Conservation (phyloP, 2,113 vertebrate species). For the Oreocharis arfaki region DNA sequence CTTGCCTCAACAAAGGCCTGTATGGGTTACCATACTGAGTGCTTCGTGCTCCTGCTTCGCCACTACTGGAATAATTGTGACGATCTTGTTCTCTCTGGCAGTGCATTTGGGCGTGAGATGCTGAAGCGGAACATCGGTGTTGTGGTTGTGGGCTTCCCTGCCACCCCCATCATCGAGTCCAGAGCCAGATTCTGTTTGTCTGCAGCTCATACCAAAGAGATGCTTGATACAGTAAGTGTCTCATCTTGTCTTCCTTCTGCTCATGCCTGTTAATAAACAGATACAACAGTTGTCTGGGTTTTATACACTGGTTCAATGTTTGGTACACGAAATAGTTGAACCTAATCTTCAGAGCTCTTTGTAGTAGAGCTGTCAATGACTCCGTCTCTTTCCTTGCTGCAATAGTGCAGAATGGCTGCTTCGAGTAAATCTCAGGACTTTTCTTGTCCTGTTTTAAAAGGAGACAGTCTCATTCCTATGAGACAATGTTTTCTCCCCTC, state of each 20-base stretch:
- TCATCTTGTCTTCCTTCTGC: neutral
- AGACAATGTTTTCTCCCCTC: neutral
- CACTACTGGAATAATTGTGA: neutral
- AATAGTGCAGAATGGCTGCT: neutral
- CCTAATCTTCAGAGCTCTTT: neutral
- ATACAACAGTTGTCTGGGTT: neutral
- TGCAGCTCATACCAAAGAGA: constrained; percentile 91
- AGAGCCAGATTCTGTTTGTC: constrained; percentile 95
- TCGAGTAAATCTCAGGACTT: neutral
- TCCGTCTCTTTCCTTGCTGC: neutral
- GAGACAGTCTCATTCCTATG: neutral
- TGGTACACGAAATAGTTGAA: neutral
- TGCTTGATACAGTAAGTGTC: constrained; percentile 88
- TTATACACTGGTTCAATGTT: neutral
- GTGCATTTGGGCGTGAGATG: constrained; percentile 96
- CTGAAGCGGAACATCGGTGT: constrained; percentile 92
- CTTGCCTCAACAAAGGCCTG: neutral
- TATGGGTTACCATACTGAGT: neutral
- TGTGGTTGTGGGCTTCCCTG: constrained; percentile 95
- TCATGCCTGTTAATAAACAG: neutral
- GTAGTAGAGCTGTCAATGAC: neutral
- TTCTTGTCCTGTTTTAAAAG: neutral
- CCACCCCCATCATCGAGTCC: constrained; percentile 97
- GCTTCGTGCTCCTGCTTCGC: neutral
- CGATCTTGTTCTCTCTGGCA: constrained; percentile 16